Base-by-base conservation (phyloP, 2,113 vertebrate genomes). In the Hirundichthys speculiger region DNA sequence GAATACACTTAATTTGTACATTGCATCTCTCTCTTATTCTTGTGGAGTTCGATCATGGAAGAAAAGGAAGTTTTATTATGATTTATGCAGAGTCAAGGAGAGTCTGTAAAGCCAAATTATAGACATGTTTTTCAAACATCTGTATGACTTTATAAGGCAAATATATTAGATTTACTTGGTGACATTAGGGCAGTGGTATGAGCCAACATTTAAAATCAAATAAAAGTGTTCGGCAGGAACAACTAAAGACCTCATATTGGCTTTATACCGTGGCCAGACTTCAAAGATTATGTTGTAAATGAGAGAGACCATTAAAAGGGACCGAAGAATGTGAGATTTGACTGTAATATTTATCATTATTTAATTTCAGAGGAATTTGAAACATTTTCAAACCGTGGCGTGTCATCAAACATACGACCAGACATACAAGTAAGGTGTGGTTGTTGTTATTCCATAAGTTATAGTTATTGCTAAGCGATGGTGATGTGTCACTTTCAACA, bases 41-140 rank as follows among this genome's bases (percentile, higher is more conserved):
- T 75, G 65, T 66, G 59, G 48, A 73, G 59, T 58, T 70, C 34
- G 25, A 40, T 69, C 80, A 57, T 49, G 41, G 30, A 71, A 74
- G 47, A 25, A 39, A 60, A 57, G 43, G 43, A 3, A 14, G 19
- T 57, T 75, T 74, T 71, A 59, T 63, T 57, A 45, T 50, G 69
- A 80, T 69, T 78, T 41, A 74, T 68, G 51, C 53, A 13, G 45
- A 42, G 51, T 51, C 21, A 53, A 27, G 58, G 43, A 70, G 38
- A 62, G 30, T 48, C 64, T 68, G 10, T 40, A 55, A 41, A 82
- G 8, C 42, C 42, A 58, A 18, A 49, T 55, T 49, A 58, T 13
- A 16, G 34, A 9, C n/a, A 61, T 21, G 30, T 67, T 77, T 73
- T 64, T 72, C 40, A 77, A 77, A 74, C 49, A 80, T 80, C 55